These are phyloP conservation scores for Agrypnus murinus DNA, from an alignment of 2,888 invertebrate species.

Conservation along the genomic window DNA sequence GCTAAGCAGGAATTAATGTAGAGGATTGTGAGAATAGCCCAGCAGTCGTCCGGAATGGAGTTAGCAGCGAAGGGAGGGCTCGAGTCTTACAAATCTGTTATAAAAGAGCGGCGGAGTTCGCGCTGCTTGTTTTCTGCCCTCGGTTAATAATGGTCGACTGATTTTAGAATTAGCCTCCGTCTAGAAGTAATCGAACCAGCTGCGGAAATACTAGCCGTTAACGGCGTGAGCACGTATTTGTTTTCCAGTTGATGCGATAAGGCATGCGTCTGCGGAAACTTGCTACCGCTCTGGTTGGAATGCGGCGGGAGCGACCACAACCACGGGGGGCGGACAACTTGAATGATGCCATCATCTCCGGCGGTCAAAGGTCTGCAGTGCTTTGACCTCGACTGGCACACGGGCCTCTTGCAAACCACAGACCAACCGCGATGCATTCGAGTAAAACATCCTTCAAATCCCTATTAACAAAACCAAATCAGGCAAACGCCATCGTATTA, in stretches of 20 bases:
- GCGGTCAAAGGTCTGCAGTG: constrained; percentile 61
- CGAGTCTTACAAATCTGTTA: constrained; percentile 60
- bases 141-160: constrained; percentile 51
- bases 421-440: constrained; percentile 37
- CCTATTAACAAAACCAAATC: constrained; percentile 35
- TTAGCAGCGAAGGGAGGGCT: constrained; percentile 55
- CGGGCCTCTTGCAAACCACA: constrained; percentile 35
- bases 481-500: neutral
- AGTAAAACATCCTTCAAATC: constrained; percentile 38
- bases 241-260: constrained; percentile 45
- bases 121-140: constrained; percentile 47
- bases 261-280: constrained; percentile 48
- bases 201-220: constrained; percentile 36
- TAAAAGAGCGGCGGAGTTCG: constrained; percentile 57
- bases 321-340: constrained; percentile 62
- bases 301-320: constrained; percentile 60
- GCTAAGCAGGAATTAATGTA: constrained; percentile 64
- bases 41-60: constrained; percentile 54
- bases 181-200: constrained; percentile 41
- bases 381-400: constrained; percentile 58
- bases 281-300: constrained; percentile 60
- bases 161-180: constrained; percentile 50
- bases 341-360: constrained; percentile 58
- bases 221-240: constrained; percentile 35
- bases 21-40: constrained; percentile 63